These are phyloP conservation scores for Zhengitettix transpicula DNA, from an alignment of 2,888 invertebrate species.

Conservation along the genomic window DNA sequence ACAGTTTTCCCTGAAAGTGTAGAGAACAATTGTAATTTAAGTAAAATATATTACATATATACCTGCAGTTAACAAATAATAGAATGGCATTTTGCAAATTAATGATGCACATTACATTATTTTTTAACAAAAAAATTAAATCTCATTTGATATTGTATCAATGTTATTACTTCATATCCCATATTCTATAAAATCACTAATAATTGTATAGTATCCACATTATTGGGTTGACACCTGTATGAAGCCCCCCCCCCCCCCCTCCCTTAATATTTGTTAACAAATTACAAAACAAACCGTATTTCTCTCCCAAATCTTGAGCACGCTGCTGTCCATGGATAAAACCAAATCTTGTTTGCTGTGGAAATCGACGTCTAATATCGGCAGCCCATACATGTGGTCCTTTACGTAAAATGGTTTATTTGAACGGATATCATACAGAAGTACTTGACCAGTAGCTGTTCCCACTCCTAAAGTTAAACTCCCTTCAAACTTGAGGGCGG, in stretches of 20 bases:
- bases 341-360: conserved; percentile 62
- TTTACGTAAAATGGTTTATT: conserved; percentile 76
- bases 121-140: too few species aligned
- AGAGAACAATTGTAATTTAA: conserved; percentile 18
- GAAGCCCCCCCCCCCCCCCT: too few species aligned
- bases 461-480: conserved; percentile 73
- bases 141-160: too few species aligned
- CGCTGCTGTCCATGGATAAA: conserved; percentile 74
- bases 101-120: too few species aligned
- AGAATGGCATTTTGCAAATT: too few species aligned
- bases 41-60: background rate
- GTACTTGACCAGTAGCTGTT: conserved; percentile 81
- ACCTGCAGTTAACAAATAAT: too few species aligned
- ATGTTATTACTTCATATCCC: too few species aligned
- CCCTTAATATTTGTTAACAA: too few species aligned
- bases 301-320: conserved; percentile 83
- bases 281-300: conserved; percentile 44
- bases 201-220: too few species aligned
- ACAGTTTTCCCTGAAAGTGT: conserved; percentile 82
- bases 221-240: too few species aligned
- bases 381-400: conserved; percentile 87
- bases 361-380: conserved; percentile 78
- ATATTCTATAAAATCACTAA: too few species aligned
- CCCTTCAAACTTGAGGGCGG: conserved; percentile 63
- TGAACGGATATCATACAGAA: conserved; percentile 88